phyloP scores from a whole-genome alignment of 2,888 invertebrate species.

The Acanthacorydalis orientalis region DNA sequence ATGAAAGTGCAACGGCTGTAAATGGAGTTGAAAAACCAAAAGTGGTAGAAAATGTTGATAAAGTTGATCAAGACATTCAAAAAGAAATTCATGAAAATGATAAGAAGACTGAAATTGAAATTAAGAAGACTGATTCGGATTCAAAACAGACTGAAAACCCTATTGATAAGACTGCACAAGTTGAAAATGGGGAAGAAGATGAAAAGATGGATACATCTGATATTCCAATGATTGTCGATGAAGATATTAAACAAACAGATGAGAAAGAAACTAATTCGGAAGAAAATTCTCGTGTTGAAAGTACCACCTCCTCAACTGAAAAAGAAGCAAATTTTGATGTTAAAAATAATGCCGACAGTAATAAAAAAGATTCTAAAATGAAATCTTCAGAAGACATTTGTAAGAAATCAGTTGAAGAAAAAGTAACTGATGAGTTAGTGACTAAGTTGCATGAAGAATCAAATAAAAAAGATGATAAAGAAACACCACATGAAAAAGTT shows the following conservation, averaged over 20 bases:
- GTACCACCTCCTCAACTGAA: not conserved
- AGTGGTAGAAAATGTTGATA: constrained; percentile 2
- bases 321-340: constrained; percentile 3
- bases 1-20: not conserved
- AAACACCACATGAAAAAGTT: too few relatives aligned
- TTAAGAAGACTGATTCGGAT: constrained; percentile 10
- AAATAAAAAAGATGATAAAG: too few relatives aligned
- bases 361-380: too few relatives aligned
- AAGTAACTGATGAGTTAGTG: too few relatives aligned
- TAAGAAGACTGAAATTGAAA: constrained; percentile 10
- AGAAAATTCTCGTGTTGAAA: constrained; percentile 10
- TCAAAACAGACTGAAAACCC: constrained; percentile 20
- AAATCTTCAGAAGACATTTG: too few relatives aligned
- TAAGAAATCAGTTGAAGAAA: too few relatives aligned
- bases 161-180: constrained; percentile 19
- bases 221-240: not conserved
- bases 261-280: constrained; percentile 22
- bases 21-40: not conserved
- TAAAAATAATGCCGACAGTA: constrained; percentile 10
- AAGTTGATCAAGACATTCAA: not conserved
- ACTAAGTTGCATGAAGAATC: too few relatives aligned
- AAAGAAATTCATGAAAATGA: constrained; percentile 1
- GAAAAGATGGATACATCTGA: constrained; percentile 1
- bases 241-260: constrained; percentile 3
- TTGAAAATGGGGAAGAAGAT: constrained; percentile 7